Evolutionary conservation across 2,797 vertebrate genomes (phyloP).

Genomic region (Pseudomugil gertrudae): DNA sequence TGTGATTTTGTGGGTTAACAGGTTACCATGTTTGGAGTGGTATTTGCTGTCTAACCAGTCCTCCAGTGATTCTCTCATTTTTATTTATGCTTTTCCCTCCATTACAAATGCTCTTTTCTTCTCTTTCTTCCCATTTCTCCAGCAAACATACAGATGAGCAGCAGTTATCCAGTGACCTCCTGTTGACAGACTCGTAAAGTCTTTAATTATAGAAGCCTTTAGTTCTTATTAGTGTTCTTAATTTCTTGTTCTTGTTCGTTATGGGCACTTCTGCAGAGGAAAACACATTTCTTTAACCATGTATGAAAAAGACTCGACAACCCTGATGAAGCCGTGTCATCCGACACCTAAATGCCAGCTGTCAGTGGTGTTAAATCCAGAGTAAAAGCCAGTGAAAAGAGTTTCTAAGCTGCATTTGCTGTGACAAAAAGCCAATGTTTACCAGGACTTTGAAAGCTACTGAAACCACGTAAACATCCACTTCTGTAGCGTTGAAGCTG

Average conservation of each 20-base stretch:
- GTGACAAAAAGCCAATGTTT: too few species aligned
- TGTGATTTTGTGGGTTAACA: not conserved
- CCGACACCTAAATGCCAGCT: too few species aligned
- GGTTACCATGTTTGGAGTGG: not conserved
- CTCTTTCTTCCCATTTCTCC: not conserved
- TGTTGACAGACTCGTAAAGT: too few species aligned
- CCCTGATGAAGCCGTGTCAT: too few species aligned
- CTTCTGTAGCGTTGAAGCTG: too few species aligned
- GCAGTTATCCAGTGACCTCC: not conserved
- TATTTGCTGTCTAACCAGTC: conserved; percentile 9
- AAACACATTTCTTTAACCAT: too few species aligned
- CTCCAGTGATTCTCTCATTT: conserved; percentile 36
- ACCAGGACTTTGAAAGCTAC: too few species aligned
- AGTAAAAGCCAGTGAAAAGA: too few species aligned
- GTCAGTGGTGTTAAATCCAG: too few species aligned
- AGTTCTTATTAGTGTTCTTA: not conserved
- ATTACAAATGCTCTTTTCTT: not conserved
- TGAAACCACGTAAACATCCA: too few species aligned
- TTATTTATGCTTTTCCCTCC: conserved; percentile 39
- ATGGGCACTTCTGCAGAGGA: not conserved
- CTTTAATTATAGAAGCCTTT: not conserved
- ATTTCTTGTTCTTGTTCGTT: not conserved
- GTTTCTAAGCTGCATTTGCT: too few species aligned
- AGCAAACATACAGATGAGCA: not conserved
- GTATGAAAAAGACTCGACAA: too few species aligned